These are phyloP conservation scores for Gisinianus flammeolus DNA, from an alignment of 2,888 invertebrate genomes.

Conservation along the genomic window DNA sequence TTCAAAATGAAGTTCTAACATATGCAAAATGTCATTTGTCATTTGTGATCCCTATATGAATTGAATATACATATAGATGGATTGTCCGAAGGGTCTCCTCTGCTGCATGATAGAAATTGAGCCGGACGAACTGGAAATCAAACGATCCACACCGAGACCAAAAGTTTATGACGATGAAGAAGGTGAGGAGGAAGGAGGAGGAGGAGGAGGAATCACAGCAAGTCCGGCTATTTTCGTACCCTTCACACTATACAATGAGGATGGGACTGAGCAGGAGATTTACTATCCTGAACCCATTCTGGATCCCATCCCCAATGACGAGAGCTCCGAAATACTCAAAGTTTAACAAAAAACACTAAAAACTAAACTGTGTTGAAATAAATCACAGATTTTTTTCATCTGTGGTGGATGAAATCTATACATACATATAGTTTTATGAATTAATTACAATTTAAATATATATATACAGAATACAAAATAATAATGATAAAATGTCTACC, in stretches of 20 bases:
- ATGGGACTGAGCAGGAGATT: not conserved
- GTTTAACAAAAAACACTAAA: constrained; percentile 18
- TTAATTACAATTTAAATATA: too few relatives aligned
- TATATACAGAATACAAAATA: too few relatives aligned
- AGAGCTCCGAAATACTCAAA: constrained; percentile 32
- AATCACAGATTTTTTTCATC: too few relatives aligned
- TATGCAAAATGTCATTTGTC: not conserved
- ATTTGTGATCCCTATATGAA: too few relatives aligned
- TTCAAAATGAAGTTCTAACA: not conserved
- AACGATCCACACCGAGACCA: not conserved
- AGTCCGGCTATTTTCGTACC: not conserved
- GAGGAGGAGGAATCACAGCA: not conserved
- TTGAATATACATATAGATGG: too few relatives aligned
- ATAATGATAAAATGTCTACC: too few relatives aligned
- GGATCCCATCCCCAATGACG: constrained; percentile 38
- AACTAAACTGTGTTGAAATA: too few relatives aligned
- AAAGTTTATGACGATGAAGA: not conserved
- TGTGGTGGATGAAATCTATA: too few relatives aligned
- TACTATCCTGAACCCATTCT: constrained; percentile 39
- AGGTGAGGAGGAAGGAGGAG: not conserved
- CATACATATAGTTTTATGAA: too few relatives aligned
- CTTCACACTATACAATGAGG: not conserved
- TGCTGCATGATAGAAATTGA: constrained; percentile 43
- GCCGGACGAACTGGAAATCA: constrained; percentile 11
- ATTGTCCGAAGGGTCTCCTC: constrained; percentile 50